Base-by-base conservation (phyloP, 2,888 invertebrate species). In the Sthenelais limicola region DNA sequence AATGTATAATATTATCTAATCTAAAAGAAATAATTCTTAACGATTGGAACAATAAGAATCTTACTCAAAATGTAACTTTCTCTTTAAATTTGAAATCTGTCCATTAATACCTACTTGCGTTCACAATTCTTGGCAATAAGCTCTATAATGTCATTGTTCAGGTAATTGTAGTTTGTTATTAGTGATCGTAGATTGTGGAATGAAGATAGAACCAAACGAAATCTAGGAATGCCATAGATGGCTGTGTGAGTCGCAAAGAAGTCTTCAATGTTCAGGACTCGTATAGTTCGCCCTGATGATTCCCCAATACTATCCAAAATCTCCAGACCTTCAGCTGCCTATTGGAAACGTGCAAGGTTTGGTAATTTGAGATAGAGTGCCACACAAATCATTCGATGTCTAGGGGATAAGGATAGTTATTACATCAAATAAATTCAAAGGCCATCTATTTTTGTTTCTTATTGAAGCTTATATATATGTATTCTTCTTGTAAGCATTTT, bases 141-240 rank as follows among this genome's bases (percentile, higher is more conserved):
- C 3, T 62, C 24, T n/a, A 71, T 47, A 1, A 71, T n/a, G 26
- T 71, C 71, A n/a, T 83, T 82, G 3, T 78, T 80, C 28, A 84
- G 33, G 62, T 81, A 83, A 70, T 82, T 82, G 71, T 83, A 84
- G 66, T 84, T 84, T 18, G 82, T 33, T 0, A 80, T 79, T 18
- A 84, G 54, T 66, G 78, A 77, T 69, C 74, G 76, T n/a, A 84
- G 66, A 21, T 80, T 79, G 18, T 79, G 80, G 69, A 83, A 83
- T 18, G 72, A 74, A 7, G 77, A 66, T n/a, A 84, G 76, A 0
- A 75, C 68, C 24, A 75, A 72, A 1, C 73, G 74, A 68, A 79
- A 83, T 38, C 80, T 78, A 30, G 76, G 77, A 0, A 80, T 76
- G 38, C 76, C 74, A 52, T 75, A 80, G 1, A 80, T 74, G 12